phyloP scores from a whole-genome alignment of 2,797 vertebrate genomes.

The Lates japonicus region DNA sequence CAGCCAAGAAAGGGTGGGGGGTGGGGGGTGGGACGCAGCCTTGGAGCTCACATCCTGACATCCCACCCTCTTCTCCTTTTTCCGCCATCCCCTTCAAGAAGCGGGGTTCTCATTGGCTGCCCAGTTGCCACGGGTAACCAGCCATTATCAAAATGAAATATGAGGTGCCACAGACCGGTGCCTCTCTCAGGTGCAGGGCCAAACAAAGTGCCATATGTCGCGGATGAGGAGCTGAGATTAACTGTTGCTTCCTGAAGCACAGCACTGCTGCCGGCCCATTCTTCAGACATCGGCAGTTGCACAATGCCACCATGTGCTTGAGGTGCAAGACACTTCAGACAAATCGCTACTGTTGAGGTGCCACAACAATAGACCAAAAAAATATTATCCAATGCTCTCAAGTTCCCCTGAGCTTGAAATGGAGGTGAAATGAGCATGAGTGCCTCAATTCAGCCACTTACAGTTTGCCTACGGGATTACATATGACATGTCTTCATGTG shows the following conservation, averaged over 20 bases:
- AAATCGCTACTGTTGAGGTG: conserved; percentile 53
- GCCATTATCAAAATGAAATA: conserved; percentile 82
- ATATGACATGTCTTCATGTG: conserved; percentile 43
- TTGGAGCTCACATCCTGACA: conserved; percentile 54
- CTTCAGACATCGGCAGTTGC: conserved; percentile 36
- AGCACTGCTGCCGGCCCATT: conserved; percentile 30
- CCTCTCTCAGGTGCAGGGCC: conserved; percentile 75
- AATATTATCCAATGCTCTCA: conserved; percentile 41
- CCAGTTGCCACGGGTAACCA: conserved; percentile 75
- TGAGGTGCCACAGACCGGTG: conserved; percentile 73
- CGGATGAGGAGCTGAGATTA: conserved; percentile 71
- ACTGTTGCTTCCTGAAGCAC: conserved; percentile 73
- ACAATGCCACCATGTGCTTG: conserved; percentile 2
- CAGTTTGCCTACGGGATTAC: conserved; percentile 26
- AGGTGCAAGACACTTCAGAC: conserved; percentile 57
- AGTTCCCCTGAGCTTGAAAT: conserved; percentile 63
- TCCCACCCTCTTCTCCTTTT: conserved; percentile 15
- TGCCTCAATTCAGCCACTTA: conserved; percentile 43
- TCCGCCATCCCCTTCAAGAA: conserved; percentile 65
- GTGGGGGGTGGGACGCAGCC: conserved; percentile 14
- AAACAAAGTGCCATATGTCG: conserved; percentile 75
- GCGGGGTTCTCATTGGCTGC: conserved; percentile 58
- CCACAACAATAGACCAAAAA: conserved; percentile 48
- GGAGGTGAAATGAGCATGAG: conserved; percentile 12
- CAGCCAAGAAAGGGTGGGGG: conserved; percentile 44